A percentile compares a stretch with the other conserved stretches of the same genome.
These are phyloP conservation scores for Glaucomys volans DNA, from an alignment of 2,113 vertebrate genomes.

Conservation along the genomic window DNA sequence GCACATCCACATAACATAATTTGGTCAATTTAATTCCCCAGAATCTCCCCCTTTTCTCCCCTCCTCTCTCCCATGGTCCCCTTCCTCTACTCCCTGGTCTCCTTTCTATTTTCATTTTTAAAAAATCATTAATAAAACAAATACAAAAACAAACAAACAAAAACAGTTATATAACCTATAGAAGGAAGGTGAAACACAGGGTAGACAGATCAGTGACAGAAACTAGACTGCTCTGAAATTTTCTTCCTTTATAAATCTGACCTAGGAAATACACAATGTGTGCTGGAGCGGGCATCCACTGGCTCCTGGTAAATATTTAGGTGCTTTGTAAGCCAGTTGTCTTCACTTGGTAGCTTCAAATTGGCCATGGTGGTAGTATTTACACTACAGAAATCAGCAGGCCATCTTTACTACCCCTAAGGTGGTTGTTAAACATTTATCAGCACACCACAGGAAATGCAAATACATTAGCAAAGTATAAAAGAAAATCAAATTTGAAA, in stretches of 20 bases:
- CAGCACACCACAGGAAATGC: neutral
- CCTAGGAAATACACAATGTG: neutral
- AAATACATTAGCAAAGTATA: neutral
- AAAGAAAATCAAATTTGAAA: neutral
- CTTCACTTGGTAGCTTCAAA: neutral
- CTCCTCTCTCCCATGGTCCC: too few relatives aligned
- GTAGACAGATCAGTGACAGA: neutral
- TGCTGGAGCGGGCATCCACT: neutral
- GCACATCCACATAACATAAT: too few relatives aligned
- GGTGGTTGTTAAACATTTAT: neutral
- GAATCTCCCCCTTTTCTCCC: too few relatives aligned
- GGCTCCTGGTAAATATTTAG: neutral
- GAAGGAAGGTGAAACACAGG: neutral
- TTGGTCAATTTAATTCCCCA: too few relatives aligned
- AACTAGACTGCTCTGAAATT: neutral
- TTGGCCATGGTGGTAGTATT: neutral
- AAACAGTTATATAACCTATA: neutral
- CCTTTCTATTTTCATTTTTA: too few relatives aligned
- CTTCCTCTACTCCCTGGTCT: too few relatives aligned
- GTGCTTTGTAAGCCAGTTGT: neutral
- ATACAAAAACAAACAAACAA: neutral
- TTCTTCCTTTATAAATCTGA: slow-evolving; percentile 14
- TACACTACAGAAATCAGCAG: neutral
- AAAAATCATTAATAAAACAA: neutral
- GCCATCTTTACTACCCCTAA: neutral